Conservation (phyloP, 92 coral and sea anemone genomes). For the Porites lobata region DNA sequence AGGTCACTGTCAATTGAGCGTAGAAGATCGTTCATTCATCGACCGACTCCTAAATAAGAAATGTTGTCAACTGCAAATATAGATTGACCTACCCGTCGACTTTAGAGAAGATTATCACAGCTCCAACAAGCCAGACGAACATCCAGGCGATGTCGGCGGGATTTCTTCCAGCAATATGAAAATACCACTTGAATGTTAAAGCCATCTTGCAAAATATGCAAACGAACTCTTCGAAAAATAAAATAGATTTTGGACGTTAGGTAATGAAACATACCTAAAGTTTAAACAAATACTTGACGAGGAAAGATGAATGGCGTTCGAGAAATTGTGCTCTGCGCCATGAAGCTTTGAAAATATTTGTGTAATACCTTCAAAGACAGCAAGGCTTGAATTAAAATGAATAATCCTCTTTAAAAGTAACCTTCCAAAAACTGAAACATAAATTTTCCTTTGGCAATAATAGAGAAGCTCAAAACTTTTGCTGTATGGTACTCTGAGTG, state of each 20-base stretch:
- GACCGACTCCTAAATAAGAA: background rate
- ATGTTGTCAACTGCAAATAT: background rate
- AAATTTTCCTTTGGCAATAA: background rate
- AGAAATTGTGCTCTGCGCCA: background rate
- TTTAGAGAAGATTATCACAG: background rate
- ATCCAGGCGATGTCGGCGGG: conserved; percentile 8
- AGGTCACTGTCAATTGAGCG: background rate
- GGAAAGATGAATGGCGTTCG: background rate
- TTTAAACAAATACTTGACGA: background rate
- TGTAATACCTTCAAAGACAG: background rate
- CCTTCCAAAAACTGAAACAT: background rate
- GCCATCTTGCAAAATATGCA: background rate
- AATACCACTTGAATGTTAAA: background rate
- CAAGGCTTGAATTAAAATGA: background rate
- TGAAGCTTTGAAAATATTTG: background rate
- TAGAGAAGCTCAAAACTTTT: background rate
- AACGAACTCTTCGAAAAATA: background rate
- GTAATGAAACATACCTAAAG: too few species aligned
- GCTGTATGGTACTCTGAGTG: background rate
- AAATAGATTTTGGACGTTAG: background rate
- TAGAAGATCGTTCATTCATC: background rate
- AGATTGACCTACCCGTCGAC: conserved; percentile 25
- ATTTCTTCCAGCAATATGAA: background rate
- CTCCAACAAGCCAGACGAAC: background rate
- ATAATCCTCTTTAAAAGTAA: background rate